phyloP scores from a whole-genome alignment of 1,140 invertebrate species.

The Pseudomyrmex flavicornis region DNA sequence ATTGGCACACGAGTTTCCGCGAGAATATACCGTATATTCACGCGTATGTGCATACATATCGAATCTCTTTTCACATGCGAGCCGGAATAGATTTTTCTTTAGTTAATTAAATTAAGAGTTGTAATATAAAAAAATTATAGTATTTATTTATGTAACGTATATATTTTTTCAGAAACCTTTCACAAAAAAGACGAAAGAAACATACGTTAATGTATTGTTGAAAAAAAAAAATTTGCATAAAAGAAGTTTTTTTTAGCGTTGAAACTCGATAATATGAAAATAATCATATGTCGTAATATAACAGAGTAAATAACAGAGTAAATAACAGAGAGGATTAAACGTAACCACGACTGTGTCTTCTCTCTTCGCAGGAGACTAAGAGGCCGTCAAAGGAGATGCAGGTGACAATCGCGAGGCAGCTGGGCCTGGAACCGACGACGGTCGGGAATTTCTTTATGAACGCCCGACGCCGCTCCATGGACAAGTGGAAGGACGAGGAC shows the following conservation, averaged over 20 bases:
- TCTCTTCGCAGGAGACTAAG: slow-evolving; percentile 96
- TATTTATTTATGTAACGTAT: too few relatives aligned
- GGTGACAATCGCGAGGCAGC: slow-evolving; percentile 98
- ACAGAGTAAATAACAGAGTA: too few relatives aligned
- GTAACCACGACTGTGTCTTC: not conserved
- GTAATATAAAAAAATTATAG: too few relatives aligned
- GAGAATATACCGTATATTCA: not conserved
- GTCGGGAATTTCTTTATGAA: slow-evolving; percentile 99
- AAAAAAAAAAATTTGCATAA: not conserved
- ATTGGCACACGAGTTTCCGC: slow-evolving; percentile 21
- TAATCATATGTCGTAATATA: not conserved
- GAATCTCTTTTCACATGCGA: not conserved
- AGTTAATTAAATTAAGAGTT: not conserved
- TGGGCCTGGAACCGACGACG: slow-evolving; percentile 98
- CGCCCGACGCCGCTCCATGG: slow-evolving; percentile 97
- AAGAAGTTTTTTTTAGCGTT: not conserved
- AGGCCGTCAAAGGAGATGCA: slow-evolving; percentile 99
- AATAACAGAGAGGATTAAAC: not conserved
- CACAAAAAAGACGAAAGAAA: not conserved
- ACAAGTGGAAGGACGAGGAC: slow-evolving; percentile 99
- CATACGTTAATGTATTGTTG: not conserved
- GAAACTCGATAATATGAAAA: too few relatives aligned
- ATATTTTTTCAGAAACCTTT: too few relatives aligned
- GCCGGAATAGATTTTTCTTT: not conserved
- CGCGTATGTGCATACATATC: not conserved